phyloP scores from a whole-genome alignment of 2,113 vertebrate species.

The Ciconia stormi region DNA sequence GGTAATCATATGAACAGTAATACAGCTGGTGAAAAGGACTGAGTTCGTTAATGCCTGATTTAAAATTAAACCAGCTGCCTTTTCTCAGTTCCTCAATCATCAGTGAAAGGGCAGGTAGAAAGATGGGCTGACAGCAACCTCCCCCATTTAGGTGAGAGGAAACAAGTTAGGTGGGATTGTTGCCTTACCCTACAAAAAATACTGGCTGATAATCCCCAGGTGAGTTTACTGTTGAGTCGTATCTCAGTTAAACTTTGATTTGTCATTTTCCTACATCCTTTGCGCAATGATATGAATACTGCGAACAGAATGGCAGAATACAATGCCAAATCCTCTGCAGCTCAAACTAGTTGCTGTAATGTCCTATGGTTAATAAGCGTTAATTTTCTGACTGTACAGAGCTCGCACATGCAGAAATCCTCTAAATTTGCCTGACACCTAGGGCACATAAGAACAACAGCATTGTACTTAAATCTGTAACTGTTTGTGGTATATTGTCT shows the following conservation, averaged over 20 bases:
- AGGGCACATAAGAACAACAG: neutral
- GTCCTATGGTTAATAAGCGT: neutral
- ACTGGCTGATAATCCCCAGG: neutral
- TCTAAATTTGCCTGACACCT: neutral
- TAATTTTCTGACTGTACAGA: neutral
- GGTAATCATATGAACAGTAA: neutral
- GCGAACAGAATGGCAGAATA: neutral
- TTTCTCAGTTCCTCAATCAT: neutral
- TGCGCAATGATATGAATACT: neutral
- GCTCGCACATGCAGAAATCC: neutral
- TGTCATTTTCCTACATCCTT: neutral
- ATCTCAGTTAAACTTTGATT: neutral
- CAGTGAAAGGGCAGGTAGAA: neutral
- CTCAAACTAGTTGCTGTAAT: neutral
- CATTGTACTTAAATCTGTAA: neutral
- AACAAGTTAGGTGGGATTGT: neutral
- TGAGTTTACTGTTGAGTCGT: neutral
- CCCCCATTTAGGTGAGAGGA: neutral
- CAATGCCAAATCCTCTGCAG: neutral
- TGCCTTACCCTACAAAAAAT: neutral
- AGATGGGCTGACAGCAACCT: neutral
- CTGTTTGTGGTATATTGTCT: neutral
- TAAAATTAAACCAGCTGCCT: neutral
- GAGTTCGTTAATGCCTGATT: neutral
- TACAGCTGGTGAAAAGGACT: neutral